Base-by-base conservation (phyloP, 2,113 vertebrate genomes). In the Condylura cristata region DNA sequence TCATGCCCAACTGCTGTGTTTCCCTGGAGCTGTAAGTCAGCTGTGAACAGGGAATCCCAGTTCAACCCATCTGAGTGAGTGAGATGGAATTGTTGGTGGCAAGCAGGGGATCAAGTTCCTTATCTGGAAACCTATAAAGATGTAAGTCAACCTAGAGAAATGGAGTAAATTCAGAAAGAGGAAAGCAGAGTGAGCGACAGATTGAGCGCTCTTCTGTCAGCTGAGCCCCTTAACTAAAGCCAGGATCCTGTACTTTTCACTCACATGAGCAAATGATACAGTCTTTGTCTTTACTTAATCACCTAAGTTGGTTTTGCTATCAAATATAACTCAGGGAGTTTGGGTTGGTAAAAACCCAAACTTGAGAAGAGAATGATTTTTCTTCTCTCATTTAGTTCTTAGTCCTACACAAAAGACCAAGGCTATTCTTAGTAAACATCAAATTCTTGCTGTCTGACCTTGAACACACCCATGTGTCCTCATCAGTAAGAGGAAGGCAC, bases 291-390 rank as follows among this genome's bases (percentile, higher is more conserved):
- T 84, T 39, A 5, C 34, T 34, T 94, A 18, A n/a, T 48, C 71
- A 18, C 89, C 83, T 44, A 9, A 9, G 70, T 24, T 75, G n/a
- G 37, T 13, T 90, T 90, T 92, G 81, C n/a, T 86, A 20, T 37
- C 58, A 53, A 66, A 76, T 75, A 39, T 48, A 46, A 86, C n/a
- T 88, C 48, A 75, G 63, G 10, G 22, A 65, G 51, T 89, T 90
- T 60, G n/a, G 53, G n/a, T 70, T 90, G 76, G 68, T 75, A 74
- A 91, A 92, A 53, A 89, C 60, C 71, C 71, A 80, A 80, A 66
- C 3, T 26, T 80, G 51, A 76, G 39, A 76, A 93, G 74, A 79
- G 24, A 93, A 78, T n/a, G 34, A 48, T 68, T 84, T 78, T 56
- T 53, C 53, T 91, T 83, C 63, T 89, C 24, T 65, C 13, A 16